phyloP scores from a whole-genome alignment of 2,888 invertebrate species.

The Zygogramma bicolorata region DNA sequence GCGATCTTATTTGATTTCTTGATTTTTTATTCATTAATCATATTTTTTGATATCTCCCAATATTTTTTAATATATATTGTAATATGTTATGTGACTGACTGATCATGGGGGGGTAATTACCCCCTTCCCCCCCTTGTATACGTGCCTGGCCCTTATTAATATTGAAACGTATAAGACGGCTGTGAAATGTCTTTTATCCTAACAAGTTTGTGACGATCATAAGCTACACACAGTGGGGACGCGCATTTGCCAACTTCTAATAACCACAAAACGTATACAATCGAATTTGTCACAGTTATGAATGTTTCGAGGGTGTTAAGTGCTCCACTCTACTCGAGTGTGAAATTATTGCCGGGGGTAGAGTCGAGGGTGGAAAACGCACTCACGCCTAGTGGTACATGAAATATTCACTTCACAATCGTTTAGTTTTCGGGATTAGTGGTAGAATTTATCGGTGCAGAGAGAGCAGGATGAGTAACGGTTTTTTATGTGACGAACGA shows the following conservation, averaged over 20 bases:
- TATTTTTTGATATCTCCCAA: too few relatives aligned
- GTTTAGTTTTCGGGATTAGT: neutral
- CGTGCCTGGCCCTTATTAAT: too few relatives aligned
- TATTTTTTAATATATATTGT: too few relatives aligned
- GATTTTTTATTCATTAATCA: too few relatives aligned
- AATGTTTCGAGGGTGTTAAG: neutral
- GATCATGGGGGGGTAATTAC: too few relatives aligned
- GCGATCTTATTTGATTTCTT: too few relatives aligned
- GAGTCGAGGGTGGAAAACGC: neutral
- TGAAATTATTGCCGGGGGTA: conserved; percentile 8
- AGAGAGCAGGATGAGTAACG: neutral
- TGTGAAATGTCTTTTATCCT: too few relatives aligned
- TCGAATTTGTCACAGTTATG: conserved; percentile 5
- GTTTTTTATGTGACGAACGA: too few relatives aligned
- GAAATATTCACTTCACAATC: neutral
- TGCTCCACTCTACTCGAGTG: conserved; percentile 1
- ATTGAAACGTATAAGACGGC: too few relatives aligned
- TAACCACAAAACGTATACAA: conserved; percentile 6
- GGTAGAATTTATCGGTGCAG: neutral
- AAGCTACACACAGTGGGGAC: neutral
- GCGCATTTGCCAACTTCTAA: neutral
- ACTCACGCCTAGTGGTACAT: conserved; percentile 1
- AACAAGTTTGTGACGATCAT: neutral
- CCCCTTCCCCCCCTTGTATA: too few relatives aligned
- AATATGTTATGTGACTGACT: too few relatives aligned